Conservation (phyloP, 1,140 invertebrate genomes). For the Anagrus nilaparvatae region DNA sequence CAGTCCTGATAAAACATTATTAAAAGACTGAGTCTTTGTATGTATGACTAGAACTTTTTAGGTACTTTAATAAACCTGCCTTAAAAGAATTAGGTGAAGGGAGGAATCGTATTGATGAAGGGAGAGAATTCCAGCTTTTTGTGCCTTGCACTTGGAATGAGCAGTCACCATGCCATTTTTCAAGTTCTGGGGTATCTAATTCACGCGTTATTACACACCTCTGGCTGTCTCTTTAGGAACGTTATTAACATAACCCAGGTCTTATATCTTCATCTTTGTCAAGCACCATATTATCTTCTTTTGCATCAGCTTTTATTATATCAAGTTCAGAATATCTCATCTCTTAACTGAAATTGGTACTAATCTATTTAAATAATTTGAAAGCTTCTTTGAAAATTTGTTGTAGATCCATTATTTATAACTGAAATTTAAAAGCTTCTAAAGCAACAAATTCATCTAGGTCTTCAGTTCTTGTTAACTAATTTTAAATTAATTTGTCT, state of each 20-base stretch:
- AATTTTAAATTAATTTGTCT: conserved; percentile 93
- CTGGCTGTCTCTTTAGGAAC: too few species aligned
- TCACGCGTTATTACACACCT: too few species aligned
- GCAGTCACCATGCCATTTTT: too few species aligned
- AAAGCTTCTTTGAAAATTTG: conserved; percentile 90
- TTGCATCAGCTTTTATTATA: conserved; percentile 79
- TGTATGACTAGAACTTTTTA: too few species aligned
- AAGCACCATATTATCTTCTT: conserved; percentile 95
- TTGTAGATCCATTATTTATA: conserved; percentile 94
- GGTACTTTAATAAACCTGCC: too few species aligned
- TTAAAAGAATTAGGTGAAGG: too few species aligned
- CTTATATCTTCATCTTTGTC: conserved; percentile 96
- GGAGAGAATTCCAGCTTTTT: too few species aligned
- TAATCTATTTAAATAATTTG: conserved; percentile 71
- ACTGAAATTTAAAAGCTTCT: conserved; percentile 99
- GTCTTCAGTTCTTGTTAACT: conserved; percentile 93
- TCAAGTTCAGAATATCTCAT: conserved; percentile 97
- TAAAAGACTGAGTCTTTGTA: too few species aligned
- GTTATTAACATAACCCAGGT: conserved; percentile 93
- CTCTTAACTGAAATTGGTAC: conserved; percentile 88
- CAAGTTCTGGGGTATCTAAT: too few species aligned
- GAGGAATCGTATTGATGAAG: too few species aligned
- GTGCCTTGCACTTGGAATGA: too few species aligned
- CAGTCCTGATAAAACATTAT: too few species aligned
- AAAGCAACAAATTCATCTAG: conserved; percentile 86